phyloP scores from a whole-genome alignment of 2,797 vertebrate genomes.

The Sebastes hopkinsi region DNA sequence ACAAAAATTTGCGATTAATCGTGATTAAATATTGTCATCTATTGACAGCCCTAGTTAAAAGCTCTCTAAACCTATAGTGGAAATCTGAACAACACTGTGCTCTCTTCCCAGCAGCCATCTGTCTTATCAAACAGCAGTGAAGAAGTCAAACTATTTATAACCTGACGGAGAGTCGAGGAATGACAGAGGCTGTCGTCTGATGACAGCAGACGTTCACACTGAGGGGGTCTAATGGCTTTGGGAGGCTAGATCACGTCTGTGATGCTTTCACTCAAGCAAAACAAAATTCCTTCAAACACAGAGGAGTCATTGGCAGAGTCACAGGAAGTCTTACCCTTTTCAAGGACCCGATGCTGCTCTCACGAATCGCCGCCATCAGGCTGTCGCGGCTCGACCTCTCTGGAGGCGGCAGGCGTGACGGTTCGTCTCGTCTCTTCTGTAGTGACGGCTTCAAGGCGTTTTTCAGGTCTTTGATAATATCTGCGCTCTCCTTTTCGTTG shows the following conservation, averaged over 20 bases:
- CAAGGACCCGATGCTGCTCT: slow-evolving; percentile 85
- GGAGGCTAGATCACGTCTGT: slow-evolving; percentile 6
- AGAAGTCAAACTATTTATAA: slow-evolving; percentile 61
- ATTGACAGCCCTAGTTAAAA: neutral
- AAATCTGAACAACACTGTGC: neutral
- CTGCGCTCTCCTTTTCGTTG: slow-evolving; percentile 80
- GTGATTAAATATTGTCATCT: no score
- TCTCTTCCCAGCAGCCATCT: slow-evolving; percentile 18
- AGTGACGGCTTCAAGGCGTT: slow-evolving; percentile 84
- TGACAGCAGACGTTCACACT: slow-evolving; percentile 21
- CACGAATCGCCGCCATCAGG: slow-evolving; percentile 90
- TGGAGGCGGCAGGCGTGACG: slow-evolving; percentile 77
- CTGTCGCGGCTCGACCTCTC: slow-evolving; percentile 84
- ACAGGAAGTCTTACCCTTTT: slow-evolving; percentile 80
- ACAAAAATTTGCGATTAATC: no score
- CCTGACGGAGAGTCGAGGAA: slow-evolving; percentile 31
- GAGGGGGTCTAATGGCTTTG: slow-evolving; percentile 26
- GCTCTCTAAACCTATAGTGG: neutral
- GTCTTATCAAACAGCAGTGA: slow-evolving; percentile 47
- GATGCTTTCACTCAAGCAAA: slow-evolving; percentile 1
- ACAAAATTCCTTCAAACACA: neutral
- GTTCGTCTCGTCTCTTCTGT: slow-evolving; percentile 82
- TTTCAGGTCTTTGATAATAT: slow-evolving; percentile 87
- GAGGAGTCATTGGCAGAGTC: neutral
- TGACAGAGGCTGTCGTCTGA: slow-evolving; percentile 35